Percentiles rank a stretch among this genome's conserved stretches.
Evolutionary conservation across 2,888 invertebrate species (phyloP).

Genomic region (Mesorhabditis spiculigera): DNA sequence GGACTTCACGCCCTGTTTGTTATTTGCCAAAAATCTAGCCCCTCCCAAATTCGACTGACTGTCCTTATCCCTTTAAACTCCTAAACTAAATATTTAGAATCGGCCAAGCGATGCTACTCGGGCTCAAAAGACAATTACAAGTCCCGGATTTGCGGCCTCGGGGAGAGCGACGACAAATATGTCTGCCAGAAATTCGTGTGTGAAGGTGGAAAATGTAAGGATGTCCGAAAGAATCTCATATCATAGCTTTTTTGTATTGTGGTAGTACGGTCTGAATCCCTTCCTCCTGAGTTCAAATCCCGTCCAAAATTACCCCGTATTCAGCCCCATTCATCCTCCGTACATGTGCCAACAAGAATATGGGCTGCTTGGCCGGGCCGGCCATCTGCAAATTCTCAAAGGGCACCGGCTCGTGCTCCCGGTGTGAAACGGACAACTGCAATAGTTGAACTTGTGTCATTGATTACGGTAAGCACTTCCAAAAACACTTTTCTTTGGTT

Average conservation of each 20-base stretch:
- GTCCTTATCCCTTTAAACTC: too few species aligned
- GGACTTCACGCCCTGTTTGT: too few species aligned
- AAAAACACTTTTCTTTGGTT: neutral
- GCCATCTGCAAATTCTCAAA: constrained; percentile 50
- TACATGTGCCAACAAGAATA: constrained; percentile 45
- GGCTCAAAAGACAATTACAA: constrained; percentile 45
- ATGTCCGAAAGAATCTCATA: too few species aligned
- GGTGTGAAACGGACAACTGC: constrained; percentile 48
- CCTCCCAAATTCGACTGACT: too few species aligned
- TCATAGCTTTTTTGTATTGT: too few species aligned
- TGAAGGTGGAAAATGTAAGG: constrained; percentile 52
- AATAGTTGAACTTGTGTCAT: constrained; percentile 17
- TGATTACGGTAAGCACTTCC: neutral
- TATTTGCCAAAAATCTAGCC: too few species aligned
- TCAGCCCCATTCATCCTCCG: constrained; percentile 48
- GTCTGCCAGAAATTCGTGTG: constrained; percentile 52
- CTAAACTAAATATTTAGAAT: constrained; percentile 21
- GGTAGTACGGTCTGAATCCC: too few species aligned
- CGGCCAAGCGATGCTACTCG: constrained; percentile 45
- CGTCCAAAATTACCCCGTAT: constrained; percentile 11
- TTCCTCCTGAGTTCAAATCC: neutral
- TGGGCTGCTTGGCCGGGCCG: constrained; percentile 49
- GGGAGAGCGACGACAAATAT: constrained; percentile 36
- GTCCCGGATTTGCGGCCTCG: constrained; percentile 44
- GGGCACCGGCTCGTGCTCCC: constrained; percentile 43